Evolutionary conservation across 2,888 invertebrate species (phyloP).

Genomic region (Galeopsomyia nigrocyanea): DNA sequence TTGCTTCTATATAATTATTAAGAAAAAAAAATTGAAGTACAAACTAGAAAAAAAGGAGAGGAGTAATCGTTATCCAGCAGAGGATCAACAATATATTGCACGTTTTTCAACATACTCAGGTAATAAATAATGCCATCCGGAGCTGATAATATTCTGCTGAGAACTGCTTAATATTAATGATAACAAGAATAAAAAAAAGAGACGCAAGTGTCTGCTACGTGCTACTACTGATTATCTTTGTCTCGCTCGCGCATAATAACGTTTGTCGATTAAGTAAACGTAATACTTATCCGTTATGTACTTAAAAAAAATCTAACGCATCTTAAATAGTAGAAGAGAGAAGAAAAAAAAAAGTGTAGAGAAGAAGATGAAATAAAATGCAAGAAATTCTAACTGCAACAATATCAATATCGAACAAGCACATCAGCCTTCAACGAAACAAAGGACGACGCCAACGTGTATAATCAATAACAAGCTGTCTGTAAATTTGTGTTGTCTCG

Average conservation of each 20-base stretch:
- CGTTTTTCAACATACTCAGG: slow-evolving; percentile 38
- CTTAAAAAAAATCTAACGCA: background rate
- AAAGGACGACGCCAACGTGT: background rate
- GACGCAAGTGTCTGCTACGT: background rate
- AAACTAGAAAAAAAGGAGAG: slow-evolving; percentile 25
- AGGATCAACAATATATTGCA: slow-evolving; percentile 43
- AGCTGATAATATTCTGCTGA: slow-evolving; percentile 31
- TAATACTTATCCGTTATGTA: slow-evolving; percentile 5
- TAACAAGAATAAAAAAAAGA: slow-evolving; percentile 11
- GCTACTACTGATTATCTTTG: background rate
- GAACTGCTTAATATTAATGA: slow-evolving; percentile 11
- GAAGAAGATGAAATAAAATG: background rate
- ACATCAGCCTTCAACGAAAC: slow-evolving; percentile 20
- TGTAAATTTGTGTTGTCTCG: too few relatives aligned
- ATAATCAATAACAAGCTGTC: too few relatives aligned
- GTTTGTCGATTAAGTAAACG: background rate
- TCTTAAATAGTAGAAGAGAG: background rate
- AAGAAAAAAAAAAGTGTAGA: background rate
- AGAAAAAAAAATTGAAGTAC: background rate
- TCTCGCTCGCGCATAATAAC: background rate
- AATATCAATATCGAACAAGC: slow-evolving; percentile 3
- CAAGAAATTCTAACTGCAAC: background rate
- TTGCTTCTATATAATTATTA: slow-evolving; percentile 7
- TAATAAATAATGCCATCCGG: slow-evolving; percentile 43
- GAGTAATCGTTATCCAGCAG: slow-evolving; percentile 16